Percentiles rank a stretch among this genome's conserved stretches.
Evolutionary conservation across 2,888 invertebrate species (phyloP).

Genomic region (Thecocarcelia acutangulata): DNA sequence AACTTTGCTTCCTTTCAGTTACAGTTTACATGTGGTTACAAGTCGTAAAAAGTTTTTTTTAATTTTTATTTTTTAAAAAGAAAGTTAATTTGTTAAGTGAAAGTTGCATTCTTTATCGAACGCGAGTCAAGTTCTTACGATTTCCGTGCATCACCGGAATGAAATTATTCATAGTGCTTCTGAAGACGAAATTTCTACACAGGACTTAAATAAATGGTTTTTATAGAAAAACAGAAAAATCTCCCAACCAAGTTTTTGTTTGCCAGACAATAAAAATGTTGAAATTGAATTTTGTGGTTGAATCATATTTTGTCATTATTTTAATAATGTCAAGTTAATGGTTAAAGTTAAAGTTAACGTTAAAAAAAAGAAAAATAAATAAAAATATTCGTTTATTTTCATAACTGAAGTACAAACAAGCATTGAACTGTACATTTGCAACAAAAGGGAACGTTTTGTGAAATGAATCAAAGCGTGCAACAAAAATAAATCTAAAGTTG

Average conservation of each 20-base stretch:
- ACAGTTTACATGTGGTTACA: no score
- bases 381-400: background rate
- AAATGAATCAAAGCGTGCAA: no score
- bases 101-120: no score
- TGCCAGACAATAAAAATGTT: slow-evolving; percentile 48
- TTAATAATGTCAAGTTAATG: slow-evolving; percentile 61
- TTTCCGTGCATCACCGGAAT: no score
- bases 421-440: slow-evolving; percentile 6
- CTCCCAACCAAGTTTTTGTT: background rate
- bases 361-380: background rate
- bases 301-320: slow-evolving; percentile 66
- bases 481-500: background rate
- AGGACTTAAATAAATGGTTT: background rate
- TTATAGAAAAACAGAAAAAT: background rate
- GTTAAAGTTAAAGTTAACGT: slow-evolving; percentile 1
- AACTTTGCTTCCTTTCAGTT: no score
- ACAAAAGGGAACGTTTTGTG: slow-evolving; percentile 24
- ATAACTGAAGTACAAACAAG: background rate
- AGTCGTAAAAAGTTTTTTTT: no score
- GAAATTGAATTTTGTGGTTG: slow-evolving; percentile 63
- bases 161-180: no score
- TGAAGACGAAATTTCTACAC: no score
- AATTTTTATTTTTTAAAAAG: no score
- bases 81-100: no score
- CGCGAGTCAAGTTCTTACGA: no score